Evolutionary conservation across 2,797 vertebrate genomes (phyloP).

Genomic region (Pachyuromys duprasi): DNA sequence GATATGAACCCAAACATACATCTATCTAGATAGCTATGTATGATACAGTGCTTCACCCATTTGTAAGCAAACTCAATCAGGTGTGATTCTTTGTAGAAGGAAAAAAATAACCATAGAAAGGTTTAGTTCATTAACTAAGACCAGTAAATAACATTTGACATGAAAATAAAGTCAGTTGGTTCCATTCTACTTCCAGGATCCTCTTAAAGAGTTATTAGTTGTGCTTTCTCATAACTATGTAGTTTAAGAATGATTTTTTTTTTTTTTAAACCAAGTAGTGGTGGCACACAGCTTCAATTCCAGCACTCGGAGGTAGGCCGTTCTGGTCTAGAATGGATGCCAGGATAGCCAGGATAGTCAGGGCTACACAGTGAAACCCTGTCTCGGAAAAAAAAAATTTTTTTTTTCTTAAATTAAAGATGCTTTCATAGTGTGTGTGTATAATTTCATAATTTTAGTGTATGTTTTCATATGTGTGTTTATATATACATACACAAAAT

Average conservation of each 20-base stretch:
- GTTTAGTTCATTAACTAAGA: slow-evolving; percentile 3
- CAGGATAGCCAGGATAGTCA: too few species aligned
- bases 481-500: neutral
- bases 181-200: neutral
- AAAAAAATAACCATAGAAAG: neutral
- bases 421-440: neutral
- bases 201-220: neutral
- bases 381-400: too few species aligned
- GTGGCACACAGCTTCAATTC: too few species aligned
- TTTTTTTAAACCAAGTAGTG: too few species aligned
- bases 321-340: too few species aligned
- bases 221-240: neutral
- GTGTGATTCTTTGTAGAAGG: neutral
- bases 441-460: neutral
- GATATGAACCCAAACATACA: neutral
- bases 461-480: neutral
- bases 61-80: neutral
- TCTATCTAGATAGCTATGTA: neutral
- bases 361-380: too few species aligned
- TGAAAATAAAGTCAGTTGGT: neutral
- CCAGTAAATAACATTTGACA: neutral
- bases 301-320: too few species aligned
- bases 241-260: neutral
- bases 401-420: neutral
- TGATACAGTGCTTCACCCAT: neutral